Conservation (phyloP, 2,888 invertebrate species). For the Melipona beecheii region DNA sequence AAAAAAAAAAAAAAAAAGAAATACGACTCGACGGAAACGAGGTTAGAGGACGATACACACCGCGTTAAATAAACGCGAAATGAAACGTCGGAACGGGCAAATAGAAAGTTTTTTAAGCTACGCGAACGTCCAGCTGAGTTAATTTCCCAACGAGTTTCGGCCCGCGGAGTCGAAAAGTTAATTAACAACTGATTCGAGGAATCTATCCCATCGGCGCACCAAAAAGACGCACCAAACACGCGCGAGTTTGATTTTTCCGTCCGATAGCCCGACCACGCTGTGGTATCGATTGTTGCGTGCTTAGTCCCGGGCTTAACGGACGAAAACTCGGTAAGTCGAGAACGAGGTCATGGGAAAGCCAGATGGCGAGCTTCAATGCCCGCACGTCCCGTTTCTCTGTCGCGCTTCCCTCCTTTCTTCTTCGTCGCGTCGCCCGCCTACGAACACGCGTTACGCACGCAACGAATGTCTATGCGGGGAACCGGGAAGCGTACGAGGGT, state of each 20-base stretch:
- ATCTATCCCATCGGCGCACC: slow-evolving; percentile 15
- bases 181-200: slow-evolving; percentile 30
- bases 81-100: background rate
- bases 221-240: background rate
- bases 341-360: slow-evolving; percentile 68
- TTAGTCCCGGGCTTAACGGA: slow-evolving; percentile 60
- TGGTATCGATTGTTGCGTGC: slow-evolving; percentile 64
- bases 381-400: slow-evolving; percentile 19
- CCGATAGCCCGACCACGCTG: slow-evolving; percentile 8
- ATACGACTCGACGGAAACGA: background rate
- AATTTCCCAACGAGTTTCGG: slow-evolving; percentile 16
- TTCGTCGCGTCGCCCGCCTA: background rate
- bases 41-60: background rate
- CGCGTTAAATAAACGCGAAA: background rate
- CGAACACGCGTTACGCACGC: background rate
- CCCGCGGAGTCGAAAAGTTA: slow-evolving; percentile 31
- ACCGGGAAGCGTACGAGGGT: slow-evolving; percentile 51
- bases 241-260: slow-evolving; percentile 39
- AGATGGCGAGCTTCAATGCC: slow-evolving; percentile 66
- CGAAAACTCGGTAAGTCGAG: slow-evolving; percentile 68
- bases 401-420: slow-evolving; percentile 18
- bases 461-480: background rate
- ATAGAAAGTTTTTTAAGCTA: slow-evolving; percentile 20
- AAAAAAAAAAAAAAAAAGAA: no score
- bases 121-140: slow-evolving; percentile 14